Conservation (phyloP, 2,113 vertebrate species). For the Tupaia chinensis region DNA sequence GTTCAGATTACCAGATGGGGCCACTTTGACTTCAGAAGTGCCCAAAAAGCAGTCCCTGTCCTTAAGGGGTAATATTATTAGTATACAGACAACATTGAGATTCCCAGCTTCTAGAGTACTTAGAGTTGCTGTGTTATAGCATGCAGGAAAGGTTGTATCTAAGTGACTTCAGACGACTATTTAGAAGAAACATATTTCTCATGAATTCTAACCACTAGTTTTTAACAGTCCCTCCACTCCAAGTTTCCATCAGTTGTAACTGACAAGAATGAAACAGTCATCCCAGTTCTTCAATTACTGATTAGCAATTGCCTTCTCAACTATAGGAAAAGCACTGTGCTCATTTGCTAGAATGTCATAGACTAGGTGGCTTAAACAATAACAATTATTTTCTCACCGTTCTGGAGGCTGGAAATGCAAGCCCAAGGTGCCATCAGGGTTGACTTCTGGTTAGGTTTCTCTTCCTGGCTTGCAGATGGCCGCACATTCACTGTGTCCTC, state of each 20-base stretch:
- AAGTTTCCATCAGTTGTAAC: not conserved
- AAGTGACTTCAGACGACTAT: not conserved
- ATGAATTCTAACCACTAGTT: not conserved
- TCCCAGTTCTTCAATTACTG: not conserved
- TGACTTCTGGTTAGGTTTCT: not conserved
- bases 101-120: not conserved
- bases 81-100: not conserved
- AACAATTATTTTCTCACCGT: not conserved
- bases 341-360: not conserved
- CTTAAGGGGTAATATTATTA: not conserved
- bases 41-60: not conserved
- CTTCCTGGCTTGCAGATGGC: not conserved
- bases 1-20: not conserved
- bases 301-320: not conserved
- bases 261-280: not conserved
- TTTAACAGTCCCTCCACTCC: not conserved
- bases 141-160: not conserved
- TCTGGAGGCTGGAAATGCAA: not conserved
- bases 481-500: not conserved
- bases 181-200: not conserved
- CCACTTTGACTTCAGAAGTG: not conserved
- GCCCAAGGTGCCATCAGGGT: not conserved
- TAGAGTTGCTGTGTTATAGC: not conserved
- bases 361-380: not conserved
- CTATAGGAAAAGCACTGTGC: not conserved